A percentile compares a stretch with the other conserved stretches of the same genome.
phyloP scores from a whole-genome alignment of 2,888 invertebrate species.

The Mythimna albipuncta region DNA sequence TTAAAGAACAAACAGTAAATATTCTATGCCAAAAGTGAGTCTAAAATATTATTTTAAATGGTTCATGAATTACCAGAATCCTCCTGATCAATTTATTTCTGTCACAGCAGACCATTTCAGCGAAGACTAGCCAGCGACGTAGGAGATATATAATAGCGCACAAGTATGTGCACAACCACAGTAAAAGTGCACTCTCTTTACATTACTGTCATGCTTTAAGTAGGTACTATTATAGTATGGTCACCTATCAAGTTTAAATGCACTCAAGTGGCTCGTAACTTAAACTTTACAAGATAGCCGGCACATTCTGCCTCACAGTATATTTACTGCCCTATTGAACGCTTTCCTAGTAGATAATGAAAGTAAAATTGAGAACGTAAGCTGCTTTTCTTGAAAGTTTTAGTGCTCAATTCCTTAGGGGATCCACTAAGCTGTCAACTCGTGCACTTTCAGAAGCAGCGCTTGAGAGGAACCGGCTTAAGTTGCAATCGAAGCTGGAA shows the following conservation, averaged over 20 bases:
- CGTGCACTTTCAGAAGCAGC: conserved; percentile 17
- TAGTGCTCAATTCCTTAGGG: conserved; percentile 42
- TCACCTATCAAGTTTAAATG: background rate
- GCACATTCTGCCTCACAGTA: background rate
- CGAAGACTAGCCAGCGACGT: too few relatives aligned
- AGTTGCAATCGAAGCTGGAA: conserved; percentile 14
- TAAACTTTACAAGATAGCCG: conserved; percentile 2
- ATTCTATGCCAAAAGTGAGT: too few relatives aligned
- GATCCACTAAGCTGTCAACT: conserved; percentile 44
- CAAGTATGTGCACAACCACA: too few relatives aligned
- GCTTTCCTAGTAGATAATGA: conserved; percentile 25
- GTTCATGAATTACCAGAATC: too few relatives aligned
- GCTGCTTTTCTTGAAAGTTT: conserved; percentile 49
- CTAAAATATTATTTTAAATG: too few relatives aligned
- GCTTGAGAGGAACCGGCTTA: conserved; percentile 18
- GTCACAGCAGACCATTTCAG: too few relatives aligned
- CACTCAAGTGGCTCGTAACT: conserved; percentile 4
- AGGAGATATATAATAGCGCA: too few relatives aligned
- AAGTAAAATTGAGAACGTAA: conserved; percentile 47
- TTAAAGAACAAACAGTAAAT: too few relatives aligned
- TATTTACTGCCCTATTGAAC: conserved; percentile 16
- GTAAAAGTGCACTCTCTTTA: background rate
- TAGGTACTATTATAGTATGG: background rate
- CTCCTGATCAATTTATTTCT: too few relatives aligned
- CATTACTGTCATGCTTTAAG: background rate